phyloP scores from a whole-genome alignment of 2,113 vertebrate genomes.

The Rhipidura dahli region DNA sequence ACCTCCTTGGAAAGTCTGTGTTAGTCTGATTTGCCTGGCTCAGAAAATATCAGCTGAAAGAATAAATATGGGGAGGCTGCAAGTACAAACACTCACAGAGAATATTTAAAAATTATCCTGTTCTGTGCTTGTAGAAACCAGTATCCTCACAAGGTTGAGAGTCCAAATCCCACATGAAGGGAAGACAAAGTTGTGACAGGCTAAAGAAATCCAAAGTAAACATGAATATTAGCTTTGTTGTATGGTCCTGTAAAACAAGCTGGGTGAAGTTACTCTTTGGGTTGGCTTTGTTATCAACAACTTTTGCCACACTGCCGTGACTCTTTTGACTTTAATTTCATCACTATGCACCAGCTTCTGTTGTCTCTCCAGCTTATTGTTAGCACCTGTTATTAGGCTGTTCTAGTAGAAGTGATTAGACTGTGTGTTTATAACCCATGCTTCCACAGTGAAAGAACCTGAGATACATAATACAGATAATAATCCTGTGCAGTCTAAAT shows the following conservation, averaged over 20 bases:
- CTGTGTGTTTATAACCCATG: background rate
- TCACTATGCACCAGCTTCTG: background rate
- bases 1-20: background rate
- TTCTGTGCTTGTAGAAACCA: background rate
- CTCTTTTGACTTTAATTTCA: constrained; percentile 1
- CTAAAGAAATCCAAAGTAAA: constrained; percentile 16
- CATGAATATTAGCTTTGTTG: background rate
- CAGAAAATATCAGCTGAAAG: background rate
- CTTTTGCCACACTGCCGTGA: background rate
- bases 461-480: background rate
- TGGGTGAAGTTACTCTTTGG: background rate
- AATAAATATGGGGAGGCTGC: background rate
- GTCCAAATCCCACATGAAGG: constrained; percentile 1
- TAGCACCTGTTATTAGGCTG: background rate
- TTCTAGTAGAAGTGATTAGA: background rate
- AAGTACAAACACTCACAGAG: background rate
- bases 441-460: background rate
- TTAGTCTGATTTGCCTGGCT: background rate
- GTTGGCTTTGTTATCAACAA: background rate
- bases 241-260: background rate
- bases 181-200: background rate
- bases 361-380: background rate
- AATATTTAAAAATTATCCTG: background rate
- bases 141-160: background rate
- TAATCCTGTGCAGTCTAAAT: background rate